Evolutionary conservation across 2,888 invertebrate genomes (phyloP), one percentile per base, ranked within the genome.

Genomic region (Schizaphis graminum): DNA sequence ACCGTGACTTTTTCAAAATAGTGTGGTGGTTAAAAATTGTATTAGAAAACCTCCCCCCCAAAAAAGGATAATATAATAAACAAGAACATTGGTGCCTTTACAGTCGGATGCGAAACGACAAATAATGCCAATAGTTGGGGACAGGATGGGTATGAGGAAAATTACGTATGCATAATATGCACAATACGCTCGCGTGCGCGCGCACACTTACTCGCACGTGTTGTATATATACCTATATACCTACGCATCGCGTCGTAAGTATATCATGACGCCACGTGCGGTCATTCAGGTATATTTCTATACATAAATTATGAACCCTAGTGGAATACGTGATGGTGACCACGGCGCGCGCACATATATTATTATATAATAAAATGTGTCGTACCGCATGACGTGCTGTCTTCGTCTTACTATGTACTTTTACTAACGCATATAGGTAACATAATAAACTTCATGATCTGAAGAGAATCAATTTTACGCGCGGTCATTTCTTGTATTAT

Each of bases 241-340:
- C n/a, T n/a, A n/a, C 67, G 67, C 26, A 77, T 77, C 28, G 77
- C 77, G 35, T 77, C 26, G 28, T 41, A 44, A 85, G 85, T 85
- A 85, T 85, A 85, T 28, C 28, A 44, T 24, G 53, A 35, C 53
- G 56, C 89, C 89, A 89, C 90, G 90, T 67, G 90, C 61, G 67
- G 90, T 90, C 61, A 90, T 90, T 90, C 47, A 24, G 90, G 90
- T 90, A n/a, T n/a, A 77, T 28, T 90, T 47, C n/a, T 90, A 35
- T 41, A 89, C 56, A 90, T 67, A n/a, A 2, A 26, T 67, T n/a
- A 49, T 3, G n/a, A 28, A 47, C 47, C 44, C 16, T 0, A 24
- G 61, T 67, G 44, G 90, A 61, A 61, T 90, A 90, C 90, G 90
- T 90, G 90, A 90, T 90, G n/a, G n/a, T n/a, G 44, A 90, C 61